phyloP scores from a whole-genome alignment of 2,797 vertebrate species.

The Manis javanica region DNA sequence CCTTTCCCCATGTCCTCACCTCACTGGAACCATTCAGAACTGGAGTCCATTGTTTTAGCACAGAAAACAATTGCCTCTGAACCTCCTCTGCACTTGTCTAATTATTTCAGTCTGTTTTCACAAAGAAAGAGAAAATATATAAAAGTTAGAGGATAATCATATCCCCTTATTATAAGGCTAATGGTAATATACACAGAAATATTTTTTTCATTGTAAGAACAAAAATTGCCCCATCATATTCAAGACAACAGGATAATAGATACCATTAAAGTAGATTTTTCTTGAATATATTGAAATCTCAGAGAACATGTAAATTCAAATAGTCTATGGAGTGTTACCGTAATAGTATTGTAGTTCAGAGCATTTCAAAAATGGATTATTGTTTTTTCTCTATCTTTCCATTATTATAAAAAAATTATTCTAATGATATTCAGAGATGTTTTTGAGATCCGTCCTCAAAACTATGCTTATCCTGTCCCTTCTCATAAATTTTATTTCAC shows the following conservation, averaged over 20 bases:
- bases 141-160: not conserved
- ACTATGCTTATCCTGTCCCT: not conserved
- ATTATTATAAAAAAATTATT: not conserved
- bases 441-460: not conserved
- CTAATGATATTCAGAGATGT: not conserved
- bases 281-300: slow-evolving; percentile 43
- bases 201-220: not conserved
- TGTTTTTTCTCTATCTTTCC: not conserved
- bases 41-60: not conserved
- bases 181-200: not conserved
- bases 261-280: slow-evolving; percentile 29
- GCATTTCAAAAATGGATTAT: slow-evolving; percentile 43
- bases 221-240: not conserved
- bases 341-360: not conserved
- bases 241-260: slow-evolving; percentile 33
- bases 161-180: not conserved
- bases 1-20: not conserved
- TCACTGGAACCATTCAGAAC: not conserved
- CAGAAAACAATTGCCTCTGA: not conserved
- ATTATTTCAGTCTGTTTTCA: not conserved
- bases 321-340: not conserved
- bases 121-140: not conserved
- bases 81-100: not conserved
- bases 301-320: slow-evolving; percentile 48
- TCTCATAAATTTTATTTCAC: not conserved